phyloP scores from a whole-genome alignment of 2,797 vertebrate genomes.

The Cuniculus paca region DNA sequence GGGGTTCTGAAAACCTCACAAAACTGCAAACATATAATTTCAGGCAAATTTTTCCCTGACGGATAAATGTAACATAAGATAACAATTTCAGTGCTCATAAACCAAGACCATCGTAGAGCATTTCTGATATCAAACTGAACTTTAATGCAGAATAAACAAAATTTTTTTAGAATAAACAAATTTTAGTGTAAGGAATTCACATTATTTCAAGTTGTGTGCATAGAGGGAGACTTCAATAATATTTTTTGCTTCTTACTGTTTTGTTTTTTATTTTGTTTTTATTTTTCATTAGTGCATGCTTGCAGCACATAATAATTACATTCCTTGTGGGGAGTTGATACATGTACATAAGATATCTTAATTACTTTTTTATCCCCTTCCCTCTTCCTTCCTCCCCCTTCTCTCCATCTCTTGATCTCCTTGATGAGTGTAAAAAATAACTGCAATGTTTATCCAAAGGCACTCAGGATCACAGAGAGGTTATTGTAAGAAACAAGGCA shows the following conservation, averaged over 20 bases:
- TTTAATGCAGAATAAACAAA: constrained; percentile 43
- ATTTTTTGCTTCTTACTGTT: constrained; percentile 12
- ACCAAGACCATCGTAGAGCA: neutral
- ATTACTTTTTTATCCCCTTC: neutral
- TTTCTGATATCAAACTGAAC: constrained; percentile 19
- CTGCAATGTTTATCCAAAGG: constrained; percentile 30
- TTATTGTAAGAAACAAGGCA: constrained; percentile 29
- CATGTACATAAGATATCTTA: neutral
- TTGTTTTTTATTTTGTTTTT: neutral
- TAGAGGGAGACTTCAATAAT: constrained; percentile 32
- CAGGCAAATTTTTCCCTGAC: neutral
- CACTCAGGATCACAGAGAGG: neutral
- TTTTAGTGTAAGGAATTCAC: neutral
- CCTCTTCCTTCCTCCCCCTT: neutral
- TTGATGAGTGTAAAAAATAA: constrained; percentile 1
- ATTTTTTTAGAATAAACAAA: neutral
- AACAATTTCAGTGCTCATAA: neutral
- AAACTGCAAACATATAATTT: constrained; percentile 12
- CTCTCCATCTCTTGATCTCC: neutral
- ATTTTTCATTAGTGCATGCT: neutral
- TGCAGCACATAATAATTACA: neutral
- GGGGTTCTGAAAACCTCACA: constrained; percentile 39
- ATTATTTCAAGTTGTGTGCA: constrained; percentile 19
- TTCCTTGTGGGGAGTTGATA: neutral
- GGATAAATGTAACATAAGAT: neutral